These are phyloP conservation scores for Macrocentrus cingulum DNA, from an alignment of 1,140 invertebrate genomes.

Conservation along the genomic window DNA sequence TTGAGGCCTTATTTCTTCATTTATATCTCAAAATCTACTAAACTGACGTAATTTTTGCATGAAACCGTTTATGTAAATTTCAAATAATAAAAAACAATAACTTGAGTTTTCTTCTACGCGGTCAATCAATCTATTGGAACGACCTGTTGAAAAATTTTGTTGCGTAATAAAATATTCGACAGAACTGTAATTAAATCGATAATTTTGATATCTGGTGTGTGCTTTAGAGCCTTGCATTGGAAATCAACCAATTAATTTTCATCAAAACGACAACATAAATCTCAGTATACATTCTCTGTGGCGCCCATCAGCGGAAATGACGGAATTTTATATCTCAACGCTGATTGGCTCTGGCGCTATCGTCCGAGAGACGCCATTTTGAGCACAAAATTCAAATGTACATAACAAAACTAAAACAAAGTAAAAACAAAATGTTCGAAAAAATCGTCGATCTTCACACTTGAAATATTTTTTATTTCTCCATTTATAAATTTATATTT, in stretches of 20 bases:
- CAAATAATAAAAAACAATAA: neutral
- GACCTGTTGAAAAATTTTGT: neutral
- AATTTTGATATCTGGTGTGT: neutral
- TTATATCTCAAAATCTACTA: too few species aligned
- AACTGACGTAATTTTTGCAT: too few species aligned
- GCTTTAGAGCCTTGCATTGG: too few species aligned
- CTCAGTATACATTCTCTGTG: slow-evolving; percentile 6
- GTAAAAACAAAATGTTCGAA: too few species aligned
- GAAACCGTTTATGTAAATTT: too few species aligned
- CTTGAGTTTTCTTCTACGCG: too few species aligned
- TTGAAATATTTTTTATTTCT: too few species aligned
- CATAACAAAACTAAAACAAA: too few species aligned
- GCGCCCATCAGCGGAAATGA: neutral
- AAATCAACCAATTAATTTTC: neutral
- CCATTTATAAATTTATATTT: too few species aligned
- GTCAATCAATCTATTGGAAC: neutral
- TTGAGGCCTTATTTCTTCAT: too few species aligned
- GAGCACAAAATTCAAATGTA: neutral
- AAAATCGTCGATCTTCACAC: too few species aligned
- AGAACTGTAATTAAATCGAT: slow-evolving; percentile 17
- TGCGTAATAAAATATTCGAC: slow-evolving; percentile 15
- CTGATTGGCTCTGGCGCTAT: neutral
- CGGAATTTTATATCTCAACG: neutral
- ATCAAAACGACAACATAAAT: slow-evolving; percentile 15
- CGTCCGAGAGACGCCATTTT: too few species aligned